phyloP scores from a whole-genome alignment of 2,113 vertebrate species.

The Terrapene triunguis region DNA sequence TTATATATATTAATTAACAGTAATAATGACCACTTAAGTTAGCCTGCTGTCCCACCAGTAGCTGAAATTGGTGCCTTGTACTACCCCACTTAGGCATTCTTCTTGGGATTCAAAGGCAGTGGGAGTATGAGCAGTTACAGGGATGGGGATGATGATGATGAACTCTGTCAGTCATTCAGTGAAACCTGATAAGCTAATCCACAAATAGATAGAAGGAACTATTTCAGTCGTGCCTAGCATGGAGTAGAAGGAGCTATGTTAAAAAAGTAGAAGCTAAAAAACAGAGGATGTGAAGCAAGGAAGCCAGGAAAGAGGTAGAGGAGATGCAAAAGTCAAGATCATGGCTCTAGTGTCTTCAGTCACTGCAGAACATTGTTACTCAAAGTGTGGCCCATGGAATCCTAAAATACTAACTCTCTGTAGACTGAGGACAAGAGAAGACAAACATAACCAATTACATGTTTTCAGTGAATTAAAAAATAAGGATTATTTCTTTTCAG shows the following conservation, averaged over 20 bases:
- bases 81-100: not conserved
- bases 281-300: not conserved
- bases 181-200: constrained; percentile 66
- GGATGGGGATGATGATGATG: constrained; percentile 46
- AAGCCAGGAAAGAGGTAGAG: not conserved
- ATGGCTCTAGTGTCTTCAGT: rapidly evolving
- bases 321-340: not conserved
- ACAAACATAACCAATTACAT: not conserved
- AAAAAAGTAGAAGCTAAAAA: constrained; percentile 1
- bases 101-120: constrained; percentile 30
- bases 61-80: not conserved
- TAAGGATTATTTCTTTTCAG: not conserved
- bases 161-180: constrained; percentile 67
- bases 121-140: constrained; percentile 35
- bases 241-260: not conserved
- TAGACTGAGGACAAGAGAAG: rapidly evolving
- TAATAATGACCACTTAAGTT: not conserved
- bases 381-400: not conserved
- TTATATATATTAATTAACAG: not conserved
- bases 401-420: not conserved
- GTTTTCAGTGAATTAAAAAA: not conserved
- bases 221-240: constrained; percentile 5
- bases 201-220: constrained; percentile 31
- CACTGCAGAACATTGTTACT: not conserved
- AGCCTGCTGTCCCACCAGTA: not conserved